A percentile compares a stretch with the other conserved stretches of the same genome.
Conservation (phyloP, 2,888 invertebrate species). For the Halocaridina rubra region DNA sequence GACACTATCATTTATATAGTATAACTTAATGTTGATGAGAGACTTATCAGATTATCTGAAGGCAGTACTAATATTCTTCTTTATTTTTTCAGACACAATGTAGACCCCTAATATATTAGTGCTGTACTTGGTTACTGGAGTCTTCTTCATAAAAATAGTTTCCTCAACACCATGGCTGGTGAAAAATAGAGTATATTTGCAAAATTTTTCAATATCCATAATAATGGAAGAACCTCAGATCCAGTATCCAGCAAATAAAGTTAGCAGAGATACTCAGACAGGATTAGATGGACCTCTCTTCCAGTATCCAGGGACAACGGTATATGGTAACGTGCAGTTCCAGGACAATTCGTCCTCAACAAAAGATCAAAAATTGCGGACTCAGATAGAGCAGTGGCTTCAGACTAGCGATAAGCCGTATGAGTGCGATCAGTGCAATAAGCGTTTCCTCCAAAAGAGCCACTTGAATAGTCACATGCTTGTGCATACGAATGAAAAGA, state of each 20-base stretch:
- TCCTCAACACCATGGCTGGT: too few relatives aligned
- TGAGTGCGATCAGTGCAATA: constrained; percentile 37
- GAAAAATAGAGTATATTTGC: too few relatives aligned
- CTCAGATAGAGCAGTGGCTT: constrained; percentile 49
- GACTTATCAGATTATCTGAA: too few relatives aligned
- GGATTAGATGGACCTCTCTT: constrained; percentile 24
- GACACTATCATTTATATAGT: too few relatives aligned
- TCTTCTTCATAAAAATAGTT: too few relatives aligned
- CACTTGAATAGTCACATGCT: constrained; percentile 47
- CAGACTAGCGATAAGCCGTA: constrained; percentile 49
- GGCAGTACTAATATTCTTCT: too few relatives aligned
- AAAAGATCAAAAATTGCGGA: constrained; percentile 37
- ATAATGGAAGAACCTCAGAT: constrained; percentile 41
- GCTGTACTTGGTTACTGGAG: too few relatives aligned
- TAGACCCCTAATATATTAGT: too few relatives aligned
- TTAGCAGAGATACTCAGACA: constrained; percentile 42
- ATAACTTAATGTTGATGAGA: too few relatives aligned
- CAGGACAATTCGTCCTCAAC: constrained; percentile 21
- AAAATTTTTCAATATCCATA: too few relatives aligned
- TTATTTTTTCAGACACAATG: too few relatives aligned
- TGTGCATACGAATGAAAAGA: constrained; percentile 44
- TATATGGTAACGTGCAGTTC: constrained; percentile 21
- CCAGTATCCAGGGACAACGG: constrained; percentile 12
- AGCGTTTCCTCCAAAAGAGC: constrained; percentile 43
- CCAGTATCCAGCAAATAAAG: constrained; percentile 24